Base-by-base conservation (phyloP, 2,113 vertebrate genomes). In the Lipophrys pholis region DNA sequence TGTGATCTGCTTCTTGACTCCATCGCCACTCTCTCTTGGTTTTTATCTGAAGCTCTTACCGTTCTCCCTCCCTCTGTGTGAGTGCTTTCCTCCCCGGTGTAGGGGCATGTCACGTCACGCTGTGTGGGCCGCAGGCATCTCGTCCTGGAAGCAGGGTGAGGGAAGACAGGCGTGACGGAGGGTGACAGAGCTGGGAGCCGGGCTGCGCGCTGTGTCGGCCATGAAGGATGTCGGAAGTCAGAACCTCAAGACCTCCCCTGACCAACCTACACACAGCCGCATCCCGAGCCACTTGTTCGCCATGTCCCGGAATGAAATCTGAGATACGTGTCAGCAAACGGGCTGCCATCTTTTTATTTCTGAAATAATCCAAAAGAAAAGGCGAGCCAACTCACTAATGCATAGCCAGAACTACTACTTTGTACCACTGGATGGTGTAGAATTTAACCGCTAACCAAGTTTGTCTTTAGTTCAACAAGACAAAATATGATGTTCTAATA, bases 101-200 rank as follows among this genome's bases (percentile, higher is more conserved):
- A 50, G 69, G 71, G 72, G 42, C 73, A 67, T 80, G 83, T 84
- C 83, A 84, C 64, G 63, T 90, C 85, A 88, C 66, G 65, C 77
- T 63, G 73, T 78, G 71, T 83, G 74, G 76, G 45, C 79, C 46
- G 7, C 38, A 83, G 73, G 73, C 85, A 66, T 81, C 81, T 77
- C 35, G 17, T 78, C 83, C 66, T 55, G 53, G 58, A 60, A 69
- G 64, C 38, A 49, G 67, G 69, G 61, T 7, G 69, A 59, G 60
- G 56, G 90, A 76, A 87, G 90, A 93, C 89, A 92, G 78, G 90
- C 87, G 66, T 92, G 91, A 90, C 89, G 55, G 64, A 70, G 63
- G 76, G 85, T 82, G 89, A 83, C 89, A 80, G 89, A 85, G 76
- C 73, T 14, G 57, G 52, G 72, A 78, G 74, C n/a, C 30, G 36